Base-by-base conservation (phyloP, 2,797 vertebrate species). In the Pangasius krempfi region DNA sequence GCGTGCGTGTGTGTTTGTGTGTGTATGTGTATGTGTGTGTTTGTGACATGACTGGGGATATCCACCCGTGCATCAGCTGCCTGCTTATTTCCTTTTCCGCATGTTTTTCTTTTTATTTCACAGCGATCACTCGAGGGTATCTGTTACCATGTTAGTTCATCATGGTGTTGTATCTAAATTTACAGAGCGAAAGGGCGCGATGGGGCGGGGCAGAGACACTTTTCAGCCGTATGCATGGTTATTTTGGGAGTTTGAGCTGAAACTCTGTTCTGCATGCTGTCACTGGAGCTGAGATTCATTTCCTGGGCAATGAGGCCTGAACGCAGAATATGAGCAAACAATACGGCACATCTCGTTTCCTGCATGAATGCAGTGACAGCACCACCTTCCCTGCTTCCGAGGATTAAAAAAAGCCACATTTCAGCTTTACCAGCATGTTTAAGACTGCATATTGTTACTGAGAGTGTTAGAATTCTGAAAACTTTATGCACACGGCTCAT, bases 201-300 rank as follows among this genome's bases (percentile, higher is more conserved):
- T 12, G 52, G 40, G 70, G 73, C 58, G 82, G n/a, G 30, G 80
- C 44, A 37, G 64, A 80, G 52, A 58, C 56, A 76, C 40, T 33
- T 85, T 52, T 52, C 60, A 50, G 64, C 58, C 66, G 76, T 25
- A 22, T 52, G 73, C 18, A 22, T 30, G 33, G 79, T 81, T 88
- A 84, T 87, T 54, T 90, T 86, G 68, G 62, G 27, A 66, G 76
- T 87, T 89, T 75, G 85, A 89, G 78, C 88, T 58, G 72, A 89
- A 88, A 86, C 86, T 83, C 64, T 80, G 47, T 85, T 82, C 73
- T 70, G 80, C 44, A 18, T 27, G 37, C 89, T 88, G 87, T 83
- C 62, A 85, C 37, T 16, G 62, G 76, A 82, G 33, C n/a, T 30
- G 58, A 88, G 72, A 89, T 88, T 83, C 54, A 90, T 89, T 89